These are phyloP conservation scores for Petaurus breviceps DNA, from an alignment of 2,113 vertebrate genomes.

Conservation along the genomic window DNA sequence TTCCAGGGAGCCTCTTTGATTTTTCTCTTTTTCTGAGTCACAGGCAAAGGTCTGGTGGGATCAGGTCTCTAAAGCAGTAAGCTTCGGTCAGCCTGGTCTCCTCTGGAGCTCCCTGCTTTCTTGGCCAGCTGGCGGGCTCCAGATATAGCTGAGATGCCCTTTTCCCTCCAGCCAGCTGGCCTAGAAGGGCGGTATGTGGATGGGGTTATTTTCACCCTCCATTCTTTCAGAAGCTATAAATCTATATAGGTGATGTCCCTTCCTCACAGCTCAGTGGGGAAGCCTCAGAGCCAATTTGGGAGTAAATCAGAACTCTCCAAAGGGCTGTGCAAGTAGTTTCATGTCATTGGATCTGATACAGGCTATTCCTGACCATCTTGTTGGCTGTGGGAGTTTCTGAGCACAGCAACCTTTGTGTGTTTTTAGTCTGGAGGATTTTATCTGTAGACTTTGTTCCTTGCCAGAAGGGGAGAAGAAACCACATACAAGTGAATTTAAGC, in stretches of 20 bases:
- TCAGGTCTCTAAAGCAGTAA: background rate
- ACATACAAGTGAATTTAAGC: background rate
- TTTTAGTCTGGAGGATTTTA: background rate
- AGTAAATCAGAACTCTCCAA: background rate
- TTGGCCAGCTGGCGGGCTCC: background rate
- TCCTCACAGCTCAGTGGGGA: slow-evolving; percentile 9
- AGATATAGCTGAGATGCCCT: background rate
- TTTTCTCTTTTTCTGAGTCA: background rate
- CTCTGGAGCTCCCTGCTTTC: background rate
- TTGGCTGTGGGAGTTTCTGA: background rate
- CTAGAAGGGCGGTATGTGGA: background rate
- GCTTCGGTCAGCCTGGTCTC: background rate
- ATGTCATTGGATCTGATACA: background rate
- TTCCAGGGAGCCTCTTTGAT: background rate
- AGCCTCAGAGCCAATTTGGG: background rate
- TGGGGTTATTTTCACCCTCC: background rate
- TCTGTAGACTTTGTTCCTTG: background rate
- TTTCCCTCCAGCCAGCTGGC: background rate
- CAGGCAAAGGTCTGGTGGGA: background rate
- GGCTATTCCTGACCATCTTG: slow-evolving; percentile 1
- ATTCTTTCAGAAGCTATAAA: background rate
- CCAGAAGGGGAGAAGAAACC: background rate
- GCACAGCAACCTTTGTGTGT: background rate
- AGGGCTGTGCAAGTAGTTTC: background rate
- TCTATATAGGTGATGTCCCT: background rate